These are phyloP conservation scores for Zophobas morio DNA, from an alignment of 1,140 invertebrate species.

Conservation along the genomic window DNA sequence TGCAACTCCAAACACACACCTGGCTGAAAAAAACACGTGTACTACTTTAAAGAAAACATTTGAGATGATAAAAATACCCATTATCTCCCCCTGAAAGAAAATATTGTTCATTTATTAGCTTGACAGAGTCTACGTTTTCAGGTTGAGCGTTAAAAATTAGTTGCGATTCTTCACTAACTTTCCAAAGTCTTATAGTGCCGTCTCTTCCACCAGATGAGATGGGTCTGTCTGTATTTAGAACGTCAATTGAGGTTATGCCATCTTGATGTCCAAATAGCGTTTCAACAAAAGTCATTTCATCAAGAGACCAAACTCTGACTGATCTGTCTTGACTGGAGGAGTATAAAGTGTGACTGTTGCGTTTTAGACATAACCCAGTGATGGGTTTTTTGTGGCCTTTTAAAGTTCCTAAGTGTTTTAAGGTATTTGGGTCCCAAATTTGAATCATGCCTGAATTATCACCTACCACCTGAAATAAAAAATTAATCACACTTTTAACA, in stretches of 20 bases:
- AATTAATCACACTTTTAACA: not conserved
- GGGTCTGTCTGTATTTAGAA: constrained; percentile 85
- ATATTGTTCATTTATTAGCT: constrained; percentile 91
- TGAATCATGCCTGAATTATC: constrained; percentile 84
- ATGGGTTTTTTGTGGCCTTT: constrained; percentile 83
- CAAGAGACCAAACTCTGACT: constrained; percentile 94
- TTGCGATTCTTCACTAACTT: constrained; percentile 96
- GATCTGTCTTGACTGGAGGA: constrained; percentile 88
- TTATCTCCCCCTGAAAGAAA: constrained; percentile 93
- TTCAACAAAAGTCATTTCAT: constrained; percentile 97
- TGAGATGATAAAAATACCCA: constrained; percentile 72
- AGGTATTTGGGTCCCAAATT: constrained; percentile 85
- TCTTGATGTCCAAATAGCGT: constrained; percentile 95
- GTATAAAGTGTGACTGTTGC: constrained; percentile 90
- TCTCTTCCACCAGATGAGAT: constrained; percentile 93
- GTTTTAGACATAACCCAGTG: constrained; percentile 88
- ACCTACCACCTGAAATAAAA: constrained; percentile 74
- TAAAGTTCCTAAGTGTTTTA: constrained; percentile 87
- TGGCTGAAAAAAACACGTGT: constrained; percentile 67
- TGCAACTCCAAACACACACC: constrained; percentile 87
- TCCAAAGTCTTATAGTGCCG: constrained; percentile 91
- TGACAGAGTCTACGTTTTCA: constrained; percentile 89
- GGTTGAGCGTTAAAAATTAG: constrained; percentile 89
- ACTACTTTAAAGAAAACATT: not conserved
- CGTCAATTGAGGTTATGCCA: constrained; percentile 91